phyloP scores from a whole-genome alignment of 1,140 invertebrate genomes.

The Arctopsyche grandis region DNA sequence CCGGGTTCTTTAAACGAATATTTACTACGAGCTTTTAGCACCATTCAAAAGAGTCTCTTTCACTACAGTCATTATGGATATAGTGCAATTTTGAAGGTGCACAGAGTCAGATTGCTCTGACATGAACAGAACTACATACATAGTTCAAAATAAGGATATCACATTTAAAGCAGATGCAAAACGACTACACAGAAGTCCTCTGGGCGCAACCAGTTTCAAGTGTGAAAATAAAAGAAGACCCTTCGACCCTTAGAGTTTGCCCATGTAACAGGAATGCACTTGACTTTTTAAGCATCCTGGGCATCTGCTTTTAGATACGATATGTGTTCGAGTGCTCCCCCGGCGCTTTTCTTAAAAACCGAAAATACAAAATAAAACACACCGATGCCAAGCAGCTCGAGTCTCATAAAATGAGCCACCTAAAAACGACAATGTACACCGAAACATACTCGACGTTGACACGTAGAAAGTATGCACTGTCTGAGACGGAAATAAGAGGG shows the following conservation, averaged over 20 bases:
- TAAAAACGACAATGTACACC: slow-evolving; percentile 24
- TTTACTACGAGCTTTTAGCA: no score
- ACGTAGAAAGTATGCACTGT: neutral
- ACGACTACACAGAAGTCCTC: no score
- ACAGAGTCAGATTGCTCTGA: no score
- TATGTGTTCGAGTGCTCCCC: neutral
- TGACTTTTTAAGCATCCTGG: slow-evolving; percentile 20
- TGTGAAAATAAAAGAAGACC: slow-evolving; percentile 17
- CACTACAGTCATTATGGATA: no score
- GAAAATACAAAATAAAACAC: neutral
- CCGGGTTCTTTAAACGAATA: no score
- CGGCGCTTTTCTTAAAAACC: neutral
- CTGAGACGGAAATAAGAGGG: neutral
- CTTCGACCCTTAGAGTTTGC: neutral
- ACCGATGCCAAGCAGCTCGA: neutral
- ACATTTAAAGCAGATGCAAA: no score
- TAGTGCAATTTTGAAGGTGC: no score
- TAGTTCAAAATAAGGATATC: no score
- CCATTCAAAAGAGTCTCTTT: no score
- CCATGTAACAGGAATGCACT: slow-evolving; percentile 19
- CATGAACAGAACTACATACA: no score
- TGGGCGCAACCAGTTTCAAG: neutral
- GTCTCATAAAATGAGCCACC: slow-evolving; percentile 13
- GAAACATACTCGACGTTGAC: slow-evolving; percentile 11
- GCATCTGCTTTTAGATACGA: slow-evolving; percentile 33